Evolutionary conservation across 2,113 vertebrate genomes (phyloP), one percentile per base, ranked within the genome.

Genomic region (Semnopithecus entellus): DNA sequence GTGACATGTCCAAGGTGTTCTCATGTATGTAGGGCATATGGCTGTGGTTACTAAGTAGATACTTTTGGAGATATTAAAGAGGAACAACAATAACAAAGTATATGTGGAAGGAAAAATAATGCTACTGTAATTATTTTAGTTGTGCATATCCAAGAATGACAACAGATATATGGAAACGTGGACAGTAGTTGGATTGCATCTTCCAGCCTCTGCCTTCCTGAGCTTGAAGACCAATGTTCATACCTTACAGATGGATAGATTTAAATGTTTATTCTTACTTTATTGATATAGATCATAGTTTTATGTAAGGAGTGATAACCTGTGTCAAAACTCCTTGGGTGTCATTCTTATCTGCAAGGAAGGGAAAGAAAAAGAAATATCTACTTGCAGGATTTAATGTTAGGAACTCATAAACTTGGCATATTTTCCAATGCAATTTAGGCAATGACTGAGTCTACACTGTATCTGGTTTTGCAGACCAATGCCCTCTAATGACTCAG

Each of bases 361-460:
- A 79, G 35, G 18, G 8, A 18, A 78, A 82, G 1, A 11, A 20
- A 61, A 20, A 43, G 8, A 50, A 59, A 20, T 0, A 35, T 14
- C 5, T 13, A 4, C 55, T 4, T 3, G 17, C 35, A 25, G 52
- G 32, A 10, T 35, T 1, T 20, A 22, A n/a, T 11, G 8, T 17
- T 17, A 61, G 0, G 0, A 7, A 3, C 16, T 55, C 70, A 43
- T 11, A 2, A 4, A n/a, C 2, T 1, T 20, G 50, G 30, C 22
- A 7, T 1, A 13, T 9, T 22, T 52, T 35, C n/a, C 35, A 38
- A 5, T 1, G 18, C 6, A 32, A 40, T 6, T 88, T 3, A n/a
- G 17, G 10, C 16, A 9, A 43, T 0, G 4, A 35, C 13, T 1
- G 22, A 32, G 13, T 8, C 3, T 25, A 2, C 14, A 3, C 2